Conservation (phyloP, 2,888 invertebrate species). For the Scrobipalpa atriplicella region DNA sequence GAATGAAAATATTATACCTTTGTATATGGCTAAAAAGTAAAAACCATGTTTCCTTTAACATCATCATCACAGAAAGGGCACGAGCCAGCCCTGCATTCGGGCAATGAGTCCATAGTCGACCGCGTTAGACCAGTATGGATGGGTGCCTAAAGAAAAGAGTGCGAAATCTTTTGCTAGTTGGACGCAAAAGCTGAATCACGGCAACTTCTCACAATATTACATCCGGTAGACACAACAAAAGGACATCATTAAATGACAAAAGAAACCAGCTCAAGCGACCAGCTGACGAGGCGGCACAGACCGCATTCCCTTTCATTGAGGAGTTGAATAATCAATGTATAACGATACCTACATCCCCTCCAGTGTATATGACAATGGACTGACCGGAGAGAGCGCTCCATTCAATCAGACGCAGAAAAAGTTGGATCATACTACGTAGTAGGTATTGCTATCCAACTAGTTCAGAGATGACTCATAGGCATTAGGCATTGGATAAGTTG, state of each 20-base stretch:
- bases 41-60: no score
- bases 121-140: no score
- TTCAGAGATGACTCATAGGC: not conserved
- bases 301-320: slow-evolving; percentile 31
- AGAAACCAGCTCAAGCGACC: not conserved
- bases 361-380: slow-evolving; percentile 16
- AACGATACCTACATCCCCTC: slow-evolving; percentile 10
- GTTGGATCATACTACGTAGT: not conserved
- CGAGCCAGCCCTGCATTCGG: no score
- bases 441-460: not conserved
- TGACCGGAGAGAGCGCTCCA: slow-evolving; percentile 39
- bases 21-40: no score
- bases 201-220: not conserved
- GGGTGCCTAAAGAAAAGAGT: no score
- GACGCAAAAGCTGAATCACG: not conserved
- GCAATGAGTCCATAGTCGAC: no score
- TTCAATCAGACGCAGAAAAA: slow-evolving; percentile 36
- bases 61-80: no score
- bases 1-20: no score
- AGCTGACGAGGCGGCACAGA: slow-evolving; percentile 1
- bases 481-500: no score
- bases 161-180: not conserved
- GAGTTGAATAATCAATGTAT: slow-evolving; percentile 28
- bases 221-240: slow-evolving; percentile 11
- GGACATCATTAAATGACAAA: not conserved